phyloP scores from a whole-genome alignment of 2,797 vertebrate genomes.

The Rhabdomys pumilio region DNA sequence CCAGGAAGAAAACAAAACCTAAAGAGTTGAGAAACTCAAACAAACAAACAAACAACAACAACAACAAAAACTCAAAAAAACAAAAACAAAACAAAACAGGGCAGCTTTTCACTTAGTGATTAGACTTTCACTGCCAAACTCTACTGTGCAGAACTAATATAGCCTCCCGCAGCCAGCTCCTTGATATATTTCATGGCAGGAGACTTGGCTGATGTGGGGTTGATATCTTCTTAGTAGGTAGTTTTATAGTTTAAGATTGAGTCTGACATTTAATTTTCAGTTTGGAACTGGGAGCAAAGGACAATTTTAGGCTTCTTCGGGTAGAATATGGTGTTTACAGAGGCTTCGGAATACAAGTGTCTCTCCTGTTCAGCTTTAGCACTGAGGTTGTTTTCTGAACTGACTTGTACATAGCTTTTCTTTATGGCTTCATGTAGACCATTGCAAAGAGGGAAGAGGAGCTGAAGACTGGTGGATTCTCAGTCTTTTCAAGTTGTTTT shows the following conservation, averaged over 20 bases:
- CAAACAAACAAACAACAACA: background rate
- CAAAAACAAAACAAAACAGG: no score
- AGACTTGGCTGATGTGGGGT: background rate
- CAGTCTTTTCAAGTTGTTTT: constrained; percentile 7
- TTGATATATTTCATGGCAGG: background rate
- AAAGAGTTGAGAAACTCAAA: background rate
- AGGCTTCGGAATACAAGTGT: background rate
- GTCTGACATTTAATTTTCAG: constrained; percentile 1
- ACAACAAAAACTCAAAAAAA: background rate
- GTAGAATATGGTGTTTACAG: background rate
- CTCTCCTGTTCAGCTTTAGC: background rate
- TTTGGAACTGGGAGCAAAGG: background rate
- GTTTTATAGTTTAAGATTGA: background rate
- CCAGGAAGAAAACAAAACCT: constrained; percentile 62
- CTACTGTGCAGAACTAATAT: background rate
- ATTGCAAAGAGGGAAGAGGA: background rate
- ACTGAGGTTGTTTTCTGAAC: constrained; percentile 25
- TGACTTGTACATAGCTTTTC: background rate
- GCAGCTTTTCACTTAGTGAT: constrained; percentile 4
- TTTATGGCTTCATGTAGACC: background rate
- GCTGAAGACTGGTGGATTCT: background rate
- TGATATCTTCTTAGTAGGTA: background rate
- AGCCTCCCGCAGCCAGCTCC: background rate
- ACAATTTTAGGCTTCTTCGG: constrained; percentile 4
- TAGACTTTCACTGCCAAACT: background rate